phyloP scores from a whole-genome alignment of 1,140 invertebrate species.

The Saccostrea echinata region DNA sequence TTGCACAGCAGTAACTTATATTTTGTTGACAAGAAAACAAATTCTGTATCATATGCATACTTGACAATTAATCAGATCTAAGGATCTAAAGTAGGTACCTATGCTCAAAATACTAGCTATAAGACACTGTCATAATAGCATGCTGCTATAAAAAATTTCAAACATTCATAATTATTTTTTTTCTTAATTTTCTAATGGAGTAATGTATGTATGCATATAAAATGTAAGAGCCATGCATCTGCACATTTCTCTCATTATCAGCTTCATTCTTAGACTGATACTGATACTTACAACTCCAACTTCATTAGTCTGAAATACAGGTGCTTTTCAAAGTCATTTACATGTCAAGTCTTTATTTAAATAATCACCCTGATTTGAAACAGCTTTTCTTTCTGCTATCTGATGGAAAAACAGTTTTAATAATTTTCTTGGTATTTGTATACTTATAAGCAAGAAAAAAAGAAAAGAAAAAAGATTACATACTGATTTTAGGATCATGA shows the following conservation, averaged over 20 bases:
- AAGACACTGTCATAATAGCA: no score
- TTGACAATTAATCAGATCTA: no score
- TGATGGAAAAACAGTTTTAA: not conserved
- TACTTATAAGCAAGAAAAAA: no score
- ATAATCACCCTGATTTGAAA: not conserved
- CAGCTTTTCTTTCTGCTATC: not conserved
- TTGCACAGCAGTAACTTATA: not conserved
- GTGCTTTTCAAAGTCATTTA: not conserved
- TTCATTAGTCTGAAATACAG: conserved; percentile 12
- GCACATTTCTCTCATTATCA: not conserved
- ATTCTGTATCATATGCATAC: not conserved
- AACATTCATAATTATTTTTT: not conserved
- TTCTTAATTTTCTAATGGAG: no score
- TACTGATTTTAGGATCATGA: conserved; percentile 34
- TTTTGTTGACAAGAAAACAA: not conserved
- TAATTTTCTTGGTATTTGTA: no score
- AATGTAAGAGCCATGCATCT: conserved; percentile 6
- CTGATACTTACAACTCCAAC: conserved; percentile 33
- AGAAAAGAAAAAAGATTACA: not conserved
- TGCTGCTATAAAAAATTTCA: not conserved
- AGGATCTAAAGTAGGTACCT: not conserved
- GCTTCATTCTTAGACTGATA: not conserved
- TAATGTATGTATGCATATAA: not conserved
- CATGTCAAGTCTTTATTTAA: not conserved
- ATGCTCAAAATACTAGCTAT: not conserved